These are phyloP conservation scores for Tridacna crocea DNA, from an alignment of 2,888 invertebrate species.

Conservation along the genomic window DNA sequence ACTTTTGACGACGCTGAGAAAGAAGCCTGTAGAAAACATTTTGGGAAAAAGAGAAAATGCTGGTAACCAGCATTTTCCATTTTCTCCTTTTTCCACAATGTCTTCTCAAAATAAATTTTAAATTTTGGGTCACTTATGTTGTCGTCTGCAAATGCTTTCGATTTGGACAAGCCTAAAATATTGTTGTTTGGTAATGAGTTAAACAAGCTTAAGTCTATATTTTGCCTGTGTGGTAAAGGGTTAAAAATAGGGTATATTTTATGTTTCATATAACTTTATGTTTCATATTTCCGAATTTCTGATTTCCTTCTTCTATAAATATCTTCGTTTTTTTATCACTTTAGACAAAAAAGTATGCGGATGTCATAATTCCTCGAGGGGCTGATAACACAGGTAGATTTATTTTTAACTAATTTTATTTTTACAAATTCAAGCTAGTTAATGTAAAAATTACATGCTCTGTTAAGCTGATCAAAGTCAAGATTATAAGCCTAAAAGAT, in stretches of 20 bases:
- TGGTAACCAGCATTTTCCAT: background rate
- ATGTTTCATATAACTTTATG: background rate
- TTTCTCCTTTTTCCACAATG: background rate
- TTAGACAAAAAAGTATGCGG: slow-evolving; percentile 99
- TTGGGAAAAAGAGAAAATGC: background rate
- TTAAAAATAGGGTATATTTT: background rate
- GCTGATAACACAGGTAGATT: slow-evolving; percentile 91
- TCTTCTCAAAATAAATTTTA: no score
- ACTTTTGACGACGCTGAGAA: no score
- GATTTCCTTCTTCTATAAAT: background rate
- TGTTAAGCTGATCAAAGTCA: no score
- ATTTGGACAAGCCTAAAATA: no score
- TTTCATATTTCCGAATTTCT: background rate
- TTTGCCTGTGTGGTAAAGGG: background rate
- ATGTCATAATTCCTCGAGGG: slow-evolving; percentile 99
- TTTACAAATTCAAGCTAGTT: no score
- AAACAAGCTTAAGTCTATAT: no score
- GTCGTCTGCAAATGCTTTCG: no score
- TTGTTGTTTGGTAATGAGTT: background rate
- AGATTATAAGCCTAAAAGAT: no score
- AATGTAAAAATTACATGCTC: no score
- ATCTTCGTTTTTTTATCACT: slow-evolving; percentile 83
- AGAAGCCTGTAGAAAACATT: background rate
- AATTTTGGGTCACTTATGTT: no score
- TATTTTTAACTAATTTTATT: background rate